These are phyloP conservation scores for Saguinus midas DNA, from an alignment of 2,113 vertebrate genomes.

Conservation along the genomic window DNA sequence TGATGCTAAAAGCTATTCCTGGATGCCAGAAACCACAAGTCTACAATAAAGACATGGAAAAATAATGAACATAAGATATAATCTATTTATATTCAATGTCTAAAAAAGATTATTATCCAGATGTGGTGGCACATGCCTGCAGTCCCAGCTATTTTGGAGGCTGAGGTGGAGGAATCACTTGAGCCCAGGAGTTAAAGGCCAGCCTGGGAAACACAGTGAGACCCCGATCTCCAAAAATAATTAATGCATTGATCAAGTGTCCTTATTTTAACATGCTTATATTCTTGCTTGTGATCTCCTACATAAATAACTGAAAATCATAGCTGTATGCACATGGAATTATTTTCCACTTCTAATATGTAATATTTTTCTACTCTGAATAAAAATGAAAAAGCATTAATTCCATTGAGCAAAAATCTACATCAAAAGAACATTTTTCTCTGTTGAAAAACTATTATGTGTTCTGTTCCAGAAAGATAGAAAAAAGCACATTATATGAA, in stretches of 20 bases:
- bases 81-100: not conserved
- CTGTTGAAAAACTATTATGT: not conserved
- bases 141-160: not conserved
- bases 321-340: not conserved
- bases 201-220: not conserved
- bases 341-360: not conserved
- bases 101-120: not conserved
- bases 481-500: not conserved
- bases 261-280: conserved; percentile 19
- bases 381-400: conserved; percentile 20
- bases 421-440: not conserved
- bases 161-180: not conserved
- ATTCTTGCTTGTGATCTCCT: not conserved
- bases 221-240: not conserved
- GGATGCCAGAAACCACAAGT: not conserved
- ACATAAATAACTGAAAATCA: not conserved
- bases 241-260: not conserved
- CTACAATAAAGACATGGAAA: not conserved
- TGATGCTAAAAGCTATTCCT: not conserved
- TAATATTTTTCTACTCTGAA: not conserved
- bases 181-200: not conserved
- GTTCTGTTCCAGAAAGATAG: not conserved
- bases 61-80: not conserved
- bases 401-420: not conserved
- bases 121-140: not conserved